phyloP scores from a whole-genome alignment of 2,888 invertebrate species.

The Acanthosepion lycidas region DNA sequence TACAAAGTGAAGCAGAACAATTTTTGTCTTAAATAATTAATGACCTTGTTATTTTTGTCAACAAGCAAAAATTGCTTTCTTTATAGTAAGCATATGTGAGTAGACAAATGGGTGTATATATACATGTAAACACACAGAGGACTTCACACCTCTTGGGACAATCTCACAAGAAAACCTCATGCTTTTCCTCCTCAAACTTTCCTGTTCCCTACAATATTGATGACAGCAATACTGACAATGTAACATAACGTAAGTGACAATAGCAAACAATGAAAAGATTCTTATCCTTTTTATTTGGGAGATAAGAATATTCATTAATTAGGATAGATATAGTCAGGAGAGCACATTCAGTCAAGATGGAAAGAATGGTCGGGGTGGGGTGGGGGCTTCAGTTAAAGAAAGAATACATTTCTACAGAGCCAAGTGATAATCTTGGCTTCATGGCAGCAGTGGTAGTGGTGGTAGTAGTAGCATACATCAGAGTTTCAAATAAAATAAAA shows the following conservation, averaged over 20 bases:
- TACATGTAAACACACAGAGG: background rate
- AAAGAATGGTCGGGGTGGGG: background rate
- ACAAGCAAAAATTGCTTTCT: too few species aligned
- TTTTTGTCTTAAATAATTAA: too few species aligned
- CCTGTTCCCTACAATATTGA: background rate
- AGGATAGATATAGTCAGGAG: constrained; percentile 10
- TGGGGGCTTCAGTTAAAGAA: background rate
- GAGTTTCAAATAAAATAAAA: background rate
- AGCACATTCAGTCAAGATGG: background rate
- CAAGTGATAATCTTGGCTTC: background rate
- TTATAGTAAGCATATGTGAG: too few species aligned
- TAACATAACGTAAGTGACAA: background rate
- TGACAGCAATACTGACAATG: constrained; percentile 20
- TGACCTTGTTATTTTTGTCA: too few species aligned
- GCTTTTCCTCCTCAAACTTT: background rate
- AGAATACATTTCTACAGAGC: background rate
- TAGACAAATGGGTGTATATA: too few species aligned
- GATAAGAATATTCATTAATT: constrained; percentile 33
- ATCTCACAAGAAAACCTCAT: background rate
- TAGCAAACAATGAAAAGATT: background rate
- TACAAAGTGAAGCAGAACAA: background rate
- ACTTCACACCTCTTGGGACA: background rate
- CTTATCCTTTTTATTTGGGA: constrained; percentile 8
- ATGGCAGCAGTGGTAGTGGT: background rate
- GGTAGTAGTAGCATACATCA: constrained; percentile 18